Conservation (phyloP, 1,140 invertebrate species). For the Eulimnadia texana region DNA sequence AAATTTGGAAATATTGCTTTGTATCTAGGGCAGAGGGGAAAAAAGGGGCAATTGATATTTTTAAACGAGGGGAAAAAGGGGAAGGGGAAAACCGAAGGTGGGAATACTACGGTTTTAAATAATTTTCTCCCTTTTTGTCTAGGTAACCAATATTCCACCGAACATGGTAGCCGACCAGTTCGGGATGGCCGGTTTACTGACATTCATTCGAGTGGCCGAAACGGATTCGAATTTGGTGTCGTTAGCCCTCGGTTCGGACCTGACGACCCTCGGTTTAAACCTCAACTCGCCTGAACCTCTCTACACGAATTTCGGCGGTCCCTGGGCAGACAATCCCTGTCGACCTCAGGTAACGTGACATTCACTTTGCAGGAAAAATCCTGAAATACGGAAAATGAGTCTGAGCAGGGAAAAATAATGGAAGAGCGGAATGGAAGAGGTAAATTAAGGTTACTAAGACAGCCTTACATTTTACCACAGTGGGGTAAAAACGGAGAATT, state of each 20-base stretch:
- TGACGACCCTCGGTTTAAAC: slow-evolving; percentile 93
- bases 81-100: too few species aligned
- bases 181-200: slow-evolving; percentile 93
- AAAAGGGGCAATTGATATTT: too few species aligned
- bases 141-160: slow-evolving; percentile 92
- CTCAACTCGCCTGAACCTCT: slow-evolving; percentile 93
- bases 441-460: too few species aligned
- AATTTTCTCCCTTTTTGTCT: slow-evolving; percentile 24
- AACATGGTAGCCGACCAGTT: slow-evolving; percentile 99
- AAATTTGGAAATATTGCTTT: too few species aligned
- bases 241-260: slow-evolving; percentile 87
- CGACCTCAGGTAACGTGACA: slow-evolving; percentile 54
- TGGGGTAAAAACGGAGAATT: too few species aligned
- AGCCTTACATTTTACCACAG: too few species aligned
- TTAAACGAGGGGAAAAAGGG: too few species aligned
- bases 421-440: too few species aligned
- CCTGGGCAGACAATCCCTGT: slow-evolving; percentile 94
- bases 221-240: slow-evolving; percentile 89
- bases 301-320: slow-evolving; percentile 93
- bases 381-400: too few species aligned
- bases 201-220: slow-evolving; percentile 93
- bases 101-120: slow-evolving; percentile 5
- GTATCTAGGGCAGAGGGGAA: too few species aligned
- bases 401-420: too few species aligned
- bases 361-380: too few species aligned